Evolutionary conservation across 2,113 vertebrate genomes (phyloP), one percentile per base, ranked within the genome.

Genomic region (Prietella phreatophila): DNA sequence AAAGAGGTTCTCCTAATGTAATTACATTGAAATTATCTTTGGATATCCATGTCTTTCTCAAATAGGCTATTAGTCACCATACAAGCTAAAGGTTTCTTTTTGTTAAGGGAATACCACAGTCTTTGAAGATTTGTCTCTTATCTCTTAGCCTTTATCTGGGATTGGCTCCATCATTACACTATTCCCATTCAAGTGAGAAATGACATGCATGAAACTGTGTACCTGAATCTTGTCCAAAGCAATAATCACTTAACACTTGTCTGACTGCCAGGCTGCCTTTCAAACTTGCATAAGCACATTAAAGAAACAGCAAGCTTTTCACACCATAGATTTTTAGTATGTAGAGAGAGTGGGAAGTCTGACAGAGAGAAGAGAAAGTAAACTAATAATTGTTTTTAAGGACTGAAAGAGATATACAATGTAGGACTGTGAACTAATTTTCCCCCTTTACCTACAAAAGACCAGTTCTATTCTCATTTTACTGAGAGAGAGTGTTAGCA

Each of bases 201-300:
- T 71, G 42, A 83, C 83, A 75, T 73, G 69, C 47, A 1, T 87
- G 79, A 73, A 80, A 65, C 36, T 67, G 85, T 90, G 87, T 87
- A 87, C 42, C 55, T 58, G 85, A 86, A 60, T 56, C 67, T 33
- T 22, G 27, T 90, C 85, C 75, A 88, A 85, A 88, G 65, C 47
- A 85, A 78, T 78, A 76, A 88, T 87, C 87, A 88, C 89, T 87
- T 84, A 87, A 33, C 87, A 87, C 87, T 85, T 84, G 27, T 53
- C 36, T 69, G 53, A 56, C 50, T 85, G 87, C 89, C 89, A 90
- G 87, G 25, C 75, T 22, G 85, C 78, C 73, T 84, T 84, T 86
- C 42, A 67, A 88, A 82, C 81, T 86, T 90, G 88, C 78, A 83
- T 63, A 90, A 88, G 81, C 65, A 20, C 82, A 86, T 88, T 88